These are phyloP conservation scores for Ellobius talpinus DNA, from an alignment of 2,113 vertebrate genomes.

Conservation along the genomic window DNA sequence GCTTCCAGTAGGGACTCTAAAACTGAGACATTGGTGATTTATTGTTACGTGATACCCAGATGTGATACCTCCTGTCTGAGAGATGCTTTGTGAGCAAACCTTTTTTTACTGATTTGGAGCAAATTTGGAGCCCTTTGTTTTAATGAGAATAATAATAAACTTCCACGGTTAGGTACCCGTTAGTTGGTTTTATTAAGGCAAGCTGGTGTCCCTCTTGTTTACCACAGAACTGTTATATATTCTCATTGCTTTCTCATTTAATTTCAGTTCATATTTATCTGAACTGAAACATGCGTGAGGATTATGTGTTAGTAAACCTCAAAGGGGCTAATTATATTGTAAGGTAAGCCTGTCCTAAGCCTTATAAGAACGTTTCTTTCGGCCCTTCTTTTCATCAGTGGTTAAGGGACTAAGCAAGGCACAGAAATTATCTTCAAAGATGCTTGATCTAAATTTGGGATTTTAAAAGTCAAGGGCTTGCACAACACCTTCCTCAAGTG, in stretches of 20 bases:
- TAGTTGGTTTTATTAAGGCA: conserved; percentile 8
- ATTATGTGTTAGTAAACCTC: background rate
- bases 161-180: background rate
- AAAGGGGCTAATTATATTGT: background rate
- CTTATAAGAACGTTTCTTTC: background rate
- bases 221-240: background rate
- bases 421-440: background rate
- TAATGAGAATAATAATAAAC: background rate
- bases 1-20: background rate
- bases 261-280: background rate
- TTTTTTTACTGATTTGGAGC: background rate
- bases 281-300: conserved; percentile 36
- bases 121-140: background rate
- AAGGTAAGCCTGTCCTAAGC: background rate
- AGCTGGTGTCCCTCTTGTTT: background rate
- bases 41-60: background rate
- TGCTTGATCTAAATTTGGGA: conserved; percentile 22
- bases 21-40: background rate
- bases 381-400: background rate
- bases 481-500: background rate
- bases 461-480: background rate
- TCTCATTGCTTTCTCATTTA: background rate
- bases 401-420: background rate
- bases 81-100: background rate
- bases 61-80: background rate